phyloP scores from a whole-genome alignment of 1,140 invertebrate species.

The Hirudo medicinalis region DNA sequence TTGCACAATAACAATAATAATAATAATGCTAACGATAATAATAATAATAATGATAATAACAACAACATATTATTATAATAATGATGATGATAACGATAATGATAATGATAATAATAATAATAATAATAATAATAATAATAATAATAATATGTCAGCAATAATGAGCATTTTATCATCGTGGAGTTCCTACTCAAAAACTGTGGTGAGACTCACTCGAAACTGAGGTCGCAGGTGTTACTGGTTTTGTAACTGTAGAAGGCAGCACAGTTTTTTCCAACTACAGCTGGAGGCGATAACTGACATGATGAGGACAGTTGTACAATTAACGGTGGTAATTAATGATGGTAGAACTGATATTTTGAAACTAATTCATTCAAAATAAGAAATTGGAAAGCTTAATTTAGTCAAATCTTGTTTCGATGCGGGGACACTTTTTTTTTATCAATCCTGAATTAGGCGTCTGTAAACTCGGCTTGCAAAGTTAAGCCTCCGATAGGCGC shows the following conservation, averaged over 20 bases:
- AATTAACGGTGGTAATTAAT: too few species aligned
- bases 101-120: neutral
- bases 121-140: neutral
- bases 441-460: too few species aligned
- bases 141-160: neutral
- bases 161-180: neutral
- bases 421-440: too few species aligned
- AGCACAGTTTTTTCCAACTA: neutral
- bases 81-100: neutral
- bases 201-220: neutral
- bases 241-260: conserved; percentile 2
- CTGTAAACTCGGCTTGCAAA: too few species aligned
- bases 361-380: too few species aligned
- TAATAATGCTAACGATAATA: neutral
- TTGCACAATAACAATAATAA: neutral
- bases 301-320: neutral
- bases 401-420: too few species aligned
- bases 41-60: neutral
- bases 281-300: neutral
- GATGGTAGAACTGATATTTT: too few species aligned
- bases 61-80: too few species aligned
- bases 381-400: too few species aligned
- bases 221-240: neutral
- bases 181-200: neutral
- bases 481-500: too few species aligned